Evolutionary conservation across 1,140 invertebrate genomes (phyloP), one percentile per base, ranked within the genome.

Genomic region (Trialeurodes vaporariorum): DNA sequence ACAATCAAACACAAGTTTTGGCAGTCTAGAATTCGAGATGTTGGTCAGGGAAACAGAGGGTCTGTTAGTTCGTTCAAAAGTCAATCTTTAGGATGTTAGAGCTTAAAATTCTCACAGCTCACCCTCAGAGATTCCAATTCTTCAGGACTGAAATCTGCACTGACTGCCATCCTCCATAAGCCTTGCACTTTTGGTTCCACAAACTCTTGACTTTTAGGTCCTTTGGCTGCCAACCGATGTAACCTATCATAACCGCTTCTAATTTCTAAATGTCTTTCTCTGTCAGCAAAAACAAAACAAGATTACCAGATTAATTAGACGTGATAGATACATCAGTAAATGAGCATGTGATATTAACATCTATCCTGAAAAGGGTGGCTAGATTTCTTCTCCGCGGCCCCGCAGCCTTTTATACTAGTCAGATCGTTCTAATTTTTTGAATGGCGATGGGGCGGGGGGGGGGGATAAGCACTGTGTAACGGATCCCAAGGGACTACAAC

Each of bases 151-250:
- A 96, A 96, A 76, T 93, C 88, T 26, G 85, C 84, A 69, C 87
- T 83, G 17, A 87, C 74, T 1, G 93, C 94, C 61, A 91, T 79
- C 71, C 84, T 85, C 93, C 93, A 97, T 27, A 97, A 78, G 2
- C 86, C 87, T 77, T 93, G 87, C 1, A 96, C 93, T 81, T 92
- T 91, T 0, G 89, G 89, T 74, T 96, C 93, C 23, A 91, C 83
- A 77, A 97, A 96, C 71, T 94, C 91, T 75, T 85, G 86, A 70
- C 87, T 89, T 67, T 86, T 84, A 0, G 89, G 88, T 23, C 88
- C 87, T 78, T 83, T 84, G 13, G 87, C 83, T 22, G 90, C 83
- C 60, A 90, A 76, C 63, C 86, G 82, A 71, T 91, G 86, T 27
- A 96, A 78, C 63, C 84, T 84, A 74, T 94, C 89, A 76, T 88